A percentile compares a stretch with the other conserved stretches of the same genome.
phyloP scores from a whole-genome alignment of 2,888 invertebrate genomes.

The Meta bourneti region DNA sequence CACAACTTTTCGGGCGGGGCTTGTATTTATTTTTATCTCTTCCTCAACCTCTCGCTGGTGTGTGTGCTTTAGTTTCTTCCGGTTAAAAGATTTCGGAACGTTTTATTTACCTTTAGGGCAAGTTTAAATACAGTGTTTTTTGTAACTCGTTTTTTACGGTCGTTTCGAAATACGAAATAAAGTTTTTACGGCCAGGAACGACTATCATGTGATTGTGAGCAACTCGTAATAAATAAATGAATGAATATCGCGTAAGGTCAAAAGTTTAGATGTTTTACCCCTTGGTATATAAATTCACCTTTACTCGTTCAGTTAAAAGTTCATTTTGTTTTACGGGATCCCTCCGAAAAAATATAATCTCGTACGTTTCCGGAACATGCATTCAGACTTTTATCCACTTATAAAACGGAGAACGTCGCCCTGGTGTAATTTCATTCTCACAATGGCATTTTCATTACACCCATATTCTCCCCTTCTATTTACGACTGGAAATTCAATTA shows the following conservation, averaged over 20 bases:
- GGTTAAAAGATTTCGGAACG: conserved; percentile 3
- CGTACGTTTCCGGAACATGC: neutral
- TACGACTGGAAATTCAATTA: conserved; percentile 41
- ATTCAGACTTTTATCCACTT: neutral
- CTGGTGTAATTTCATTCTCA: conserved; percentile 33
- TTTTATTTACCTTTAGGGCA: conserved; percentile 49
- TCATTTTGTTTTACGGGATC: neutral
- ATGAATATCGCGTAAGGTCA: conserved; percentile 16
- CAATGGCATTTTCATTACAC: conserved; percentile 27
- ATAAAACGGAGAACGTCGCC: neutral
- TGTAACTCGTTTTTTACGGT: conserved; percentile 2
- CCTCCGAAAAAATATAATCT: neutral
- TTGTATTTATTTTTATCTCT: conserved; percentile 13
- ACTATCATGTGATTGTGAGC: conserved; percentile 18
- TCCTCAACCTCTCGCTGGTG: neutral
- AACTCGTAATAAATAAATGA: conserved; percentile 11
- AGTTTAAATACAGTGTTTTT: conserved; percentile 41
- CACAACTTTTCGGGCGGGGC: conserved; percentile 10
- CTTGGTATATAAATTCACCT: conserved; percentile 7
- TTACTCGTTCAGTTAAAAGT: neutral
- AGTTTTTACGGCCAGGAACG: neutral
- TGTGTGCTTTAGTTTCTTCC: conserved; percentile 12
- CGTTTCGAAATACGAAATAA: neutral
- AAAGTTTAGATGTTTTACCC: conserved; percentile 29
- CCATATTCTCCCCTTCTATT: conserved; percentile 20